Base-by-base conservation (phyloP, 2,797 vertebrate genomes). In the Enteromius thamalakanensis region DNA sequence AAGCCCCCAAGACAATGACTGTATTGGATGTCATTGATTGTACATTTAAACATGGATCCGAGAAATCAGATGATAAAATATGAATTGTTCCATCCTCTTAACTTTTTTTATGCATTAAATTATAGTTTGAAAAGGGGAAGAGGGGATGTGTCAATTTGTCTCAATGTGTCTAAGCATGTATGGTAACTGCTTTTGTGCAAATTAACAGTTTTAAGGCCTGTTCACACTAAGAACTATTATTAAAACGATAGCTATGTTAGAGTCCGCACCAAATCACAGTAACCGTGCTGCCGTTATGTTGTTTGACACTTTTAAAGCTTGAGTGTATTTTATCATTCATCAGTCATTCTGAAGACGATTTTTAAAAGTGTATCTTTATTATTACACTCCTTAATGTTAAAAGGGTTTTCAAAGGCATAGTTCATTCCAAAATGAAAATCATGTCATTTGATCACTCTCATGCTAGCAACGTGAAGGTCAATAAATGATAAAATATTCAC, bases 11-110 rank as follows among this genome's bases (percentile, higher is more conserved):
- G 67, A 78, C 85, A 75, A 6, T 81, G 37, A 74, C 51, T 32
- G 49, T 51, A 64, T 62, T 65, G 68, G 67, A 42, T 83, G 67
- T 49, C 26, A 84, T 79, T 67, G 83, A 80, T 85, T 80, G 77
- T 53, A 62, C 77, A 87, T 77, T 77, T 53, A 74, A 85, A 79
- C 34, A 42, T 51, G n/a, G 75, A 68, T 55, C 34, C 14, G 19
- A 40, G 55, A 69, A 64, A 74, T 53, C 47, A 75, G 45, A 62
- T 32, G 37, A 37, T 69, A 26, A 68, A 53, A 34, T 72, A 76
- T 75, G 74, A 75, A 78, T 70, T 51, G 23, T 42, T 68, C 49
- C 71, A 45, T 55, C 17, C 12, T 68, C 17, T 1, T 65, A 55
- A 45, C 47, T 75, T 40, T 65, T 32, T 74, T 74, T 37, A 34